These are phyloP conservation scores for Cephalophus harveyi DNA, from an alignment of 2,113 vertebrate species.

Conservation along the genomic window DNA sequence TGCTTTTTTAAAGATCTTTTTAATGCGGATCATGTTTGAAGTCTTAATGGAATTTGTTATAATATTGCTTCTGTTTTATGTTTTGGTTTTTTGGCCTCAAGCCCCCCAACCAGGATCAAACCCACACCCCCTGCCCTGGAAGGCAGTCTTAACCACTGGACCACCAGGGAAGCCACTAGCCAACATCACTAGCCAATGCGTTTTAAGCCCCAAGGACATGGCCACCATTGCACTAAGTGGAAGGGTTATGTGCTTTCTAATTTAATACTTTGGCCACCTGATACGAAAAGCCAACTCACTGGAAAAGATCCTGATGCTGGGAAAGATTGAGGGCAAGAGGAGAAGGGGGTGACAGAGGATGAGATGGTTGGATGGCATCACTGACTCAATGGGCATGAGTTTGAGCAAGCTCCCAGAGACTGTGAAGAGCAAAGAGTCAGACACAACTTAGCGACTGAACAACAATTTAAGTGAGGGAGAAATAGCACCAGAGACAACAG, in stretches of 20 bases:
- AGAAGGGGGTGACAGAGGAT: neutral
- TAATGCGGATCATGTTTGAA: neutral
- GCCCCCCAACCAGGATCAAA: neutral
- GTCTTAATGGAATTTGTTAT: neutral
- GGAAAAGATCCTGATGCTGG: neutral
- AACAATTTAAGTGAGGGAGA: neutral
- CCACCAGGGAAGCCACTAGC: neutral
- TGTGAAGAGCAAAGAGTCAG: neutral
- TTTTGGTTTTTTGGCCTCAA: neutral
- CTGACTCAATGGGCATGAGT: neutral
- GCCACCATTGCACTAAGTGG: neutral
- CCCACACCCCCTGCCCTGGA: neutral
- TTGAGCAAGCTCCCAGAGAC: neutral
- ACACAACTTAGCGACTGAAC: neutral
- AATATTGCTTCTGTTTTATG: neutral
- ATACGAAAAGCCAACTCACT: neutral
- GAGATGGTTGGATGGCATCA: neutral
- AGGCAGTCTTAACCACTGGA: neutral
- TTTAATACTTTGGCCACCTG: neutral
- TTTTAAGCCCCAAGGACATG: neutral
- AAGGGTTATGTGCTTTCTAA: neutral
- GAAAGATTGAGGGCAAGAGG: neutral
- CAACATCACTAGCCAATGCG: neutral
- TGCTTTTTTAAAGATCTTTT: neutral
- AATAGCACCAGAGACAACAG: neutral